Base-by-base conservation (phyloP, 2,113 vertebrate species). In the Cryptotis parvus region DNA sequence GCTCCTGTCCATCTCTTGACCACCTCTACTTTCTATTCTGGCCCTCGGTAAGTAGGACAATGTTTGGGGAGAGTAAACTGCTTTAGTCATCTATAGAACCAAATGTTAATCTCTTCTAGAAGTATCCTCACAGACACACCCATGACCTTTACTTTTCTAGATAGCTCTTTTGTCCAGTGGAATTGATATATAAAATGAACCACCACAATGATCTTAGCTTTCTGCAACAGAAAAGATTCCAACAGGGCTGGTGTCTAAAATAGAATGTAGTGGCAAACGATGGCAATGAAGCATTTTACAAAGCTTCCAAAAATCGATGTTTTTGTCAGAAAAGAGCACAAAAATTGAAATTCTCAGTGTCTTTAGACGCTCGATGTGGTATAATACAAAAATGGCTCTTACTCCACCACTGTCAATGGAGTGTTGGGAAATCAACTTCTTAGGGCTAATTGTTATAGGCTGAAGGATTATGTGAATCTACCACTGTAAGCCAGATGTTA, bases 271-370 rank as follows among this genome's bases (percentile, higher is more conserved):
- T 39, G 37, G 29, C 20, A 8, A 63, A 22, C 1, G 12, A 1
- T 43, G 68, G 18, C 20, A 33, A 6, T 8, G 66, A 55, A 37
- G 37, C 1, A 4, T 22, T 63, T 33, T 43, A 41, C 41, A 63
- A 16, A 66, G 29, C 33, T 80, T 73, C 37, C 5, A 4, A 10
- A 85, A 75, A 35, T 35, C 11, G 9, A 0, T 49, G 45, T 43
- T 94, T 90, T 75, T 63, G 65, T 84, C 55, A 39, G 45, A 91
- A 20, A 76, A 84, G 14, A 45, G 26, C 29, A 33, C 31, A 10
- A 33, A 31, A 15, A 52, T 2, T 9, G 26, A 70, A 61, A 33
- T 74, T 72, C 45, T 43, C 37, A 1, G 31, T 9, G 9, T 35
- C 91, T 78, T 55, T 41, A 73, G 18, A 14, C 33, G 22, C 31